Conservation (phyloP, 2,113 vertebrate genomes). For the Pedetes capensis region DNA sequence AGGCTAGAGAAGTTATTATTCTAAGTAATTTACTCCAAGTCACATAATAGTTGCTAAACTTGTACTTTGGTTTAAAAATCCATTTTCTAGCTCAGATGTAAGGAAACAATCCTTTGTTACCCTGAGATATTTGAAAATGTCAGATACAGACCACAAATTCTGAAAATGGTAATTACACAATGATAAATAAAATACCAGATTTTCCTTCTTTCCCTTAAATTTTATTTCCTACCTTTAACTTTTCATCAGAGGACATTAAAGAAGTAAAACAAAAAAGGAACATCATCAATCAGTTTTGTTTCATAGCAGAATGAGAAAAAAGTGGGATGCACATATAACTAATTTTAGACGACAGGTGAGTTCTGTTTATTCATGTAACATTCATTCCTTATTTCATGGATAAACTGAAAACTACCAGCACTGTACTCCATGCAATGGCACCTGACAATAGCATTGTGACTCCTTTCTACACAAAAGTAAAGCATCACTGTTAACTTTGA, state of each 20-base stretch:
- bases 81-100: constrained; percentile 13
- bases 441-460: no score
- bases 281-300: not conserved
- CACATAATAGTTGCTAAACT: not conserved
- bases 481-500: not conserved
- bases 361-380: not conserved
- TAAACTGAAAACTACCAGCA: not conserved
- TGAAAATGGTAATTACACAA: not conserved
- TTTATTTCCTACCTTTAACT: not conserved
- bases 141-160: not conserved
- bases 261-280: not conserved
- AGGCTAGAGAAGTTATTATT: not conserved
- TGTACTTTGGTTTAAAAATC: not conserved
- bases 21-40: not conserved
- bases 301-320: not conserved
- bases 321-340: not conserved
- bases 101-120: not conserved
- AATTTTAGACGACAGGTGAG: not conserved
- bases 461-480: constrained; percentile 16
- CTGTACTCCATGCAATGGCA: no score
- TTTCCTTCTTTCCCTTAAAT: not conserved
- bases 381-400: not conserved
- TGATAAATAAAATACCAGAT: not conserved
- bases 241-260: not conserved
- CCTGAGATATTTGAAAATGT: not conserved